Percentiles rank a stretch among this genome's conserved stretches.
These are phyloP conservation scores for Podilymbus podiceps DNA, from an alignment of 2,113 vertebrate genomes.

Conservation along the genomic window DNA sequence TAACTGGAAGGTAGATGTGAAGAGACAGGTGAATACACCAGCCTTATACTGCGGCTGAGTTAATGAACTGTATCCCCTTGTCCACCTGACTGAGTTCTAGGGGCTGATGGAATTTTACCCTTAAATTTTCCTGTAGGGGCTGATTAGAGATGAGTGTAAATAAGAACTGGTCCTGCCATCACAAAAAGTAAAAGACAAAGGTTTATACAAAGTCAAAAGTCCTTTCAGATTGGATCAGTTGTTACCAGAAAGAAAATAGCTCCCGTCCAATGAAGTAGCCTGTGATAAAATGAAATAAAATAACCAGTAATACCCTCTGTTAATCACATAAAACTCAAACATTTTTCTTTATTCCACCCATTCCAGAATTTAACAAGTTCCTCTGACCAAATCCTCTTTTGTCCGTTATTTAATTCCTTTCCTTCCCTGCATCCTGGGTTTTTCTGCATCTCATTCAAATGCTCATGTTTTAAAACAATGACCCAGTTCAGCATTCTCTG, in stretches of 20 bases:
- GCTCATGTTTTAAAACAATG: neutral
- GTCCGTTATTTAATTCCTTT: neutral
- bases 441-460: neutral
- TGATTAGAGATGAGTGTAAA: conserved; percentile 22
- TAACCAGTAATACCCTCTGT: neutral
- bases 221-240: neutral
- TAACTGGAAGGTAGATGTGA: conserved; percentile 53
- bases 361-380: neutral
- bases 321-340: neutral
- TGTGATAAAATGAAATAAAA: neutral
- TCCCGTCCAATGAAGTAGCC: neutral
- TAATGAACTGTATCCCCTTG: conserved; percentile 53
- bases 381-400: neutral
- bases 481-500: neutral
- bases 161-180: neutral
- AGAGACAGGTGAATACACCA: conserved; percentile 43
- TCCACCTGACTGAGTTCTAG: conserved; percentile 32
- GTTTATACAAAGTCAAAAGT: neutral
- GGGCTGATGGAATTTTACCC: neutral
- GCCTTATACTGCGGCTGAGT: neutral
- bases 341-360: neutral
- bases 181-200: neutral
- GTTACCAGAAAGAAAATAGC: neutral
- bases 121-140: conserved; percentile 7
- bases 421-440: neutral